These are phyloP conservation scores for Tetranychus truncatus DNA, from an alignment of 2,888 invertebrate genomes.

Conservation along the genomic window DNA sequence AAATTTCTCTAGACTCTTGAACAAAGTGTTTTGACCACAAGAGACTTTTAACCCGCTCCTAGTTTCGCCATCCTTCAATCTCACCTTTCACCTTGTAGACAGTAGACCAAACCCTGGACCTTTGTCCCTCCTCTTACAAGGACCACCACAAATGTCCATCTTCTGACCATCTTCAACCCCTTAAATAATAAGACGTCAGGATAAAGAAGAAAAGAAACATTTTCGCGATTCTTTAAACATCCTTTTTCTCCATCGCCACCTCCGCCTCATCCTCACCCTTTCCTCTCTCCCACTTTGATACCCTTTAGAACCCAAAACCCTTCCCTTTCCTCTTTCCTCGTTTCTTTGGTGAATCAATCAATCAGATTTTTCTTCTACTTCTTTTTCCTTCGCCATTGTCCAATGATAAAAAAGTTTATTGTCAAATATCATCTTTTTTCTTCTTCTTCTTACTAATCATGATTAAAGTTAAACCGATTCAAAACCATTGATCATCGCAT, in stretches of 20 bases:
- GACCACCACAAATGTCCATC: not conserved
- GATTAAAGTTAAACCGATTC: not conserved
- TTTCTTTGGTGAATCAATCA: not conserved
- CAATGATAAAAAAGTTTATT: too few relatives aligned
- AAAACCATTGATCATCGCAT: not conserved
- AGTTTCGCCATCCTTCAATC: not conserved
- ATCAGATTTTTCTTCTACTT: not conserved
- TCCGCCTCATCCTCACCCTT: not conserved
- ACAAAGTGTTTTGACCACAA: not conserved
- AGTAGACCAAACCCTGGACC: not conserved
- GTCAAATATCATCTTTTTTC: not conserved
- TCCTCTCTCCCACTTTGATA: not conserved
- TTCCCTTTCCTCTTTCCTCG: not conserved
- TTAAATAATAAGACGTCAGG: not conserved
- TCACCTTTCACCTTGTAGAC: not conserved
- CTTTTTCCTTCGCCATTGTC: not conserved
- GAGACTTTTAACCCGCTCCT: not conserved
- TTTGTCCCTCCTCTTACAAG: not conserved
- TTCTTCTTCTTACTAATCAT: not conserved
- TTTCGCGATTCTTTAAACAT: too few relatives aligned
- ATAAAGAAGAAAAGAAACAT: too few relatives aligned
- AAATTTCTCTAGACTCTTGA: not conserved
- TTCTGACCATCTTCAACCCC: not conserved
- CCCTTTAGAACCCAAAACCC: not conserved
- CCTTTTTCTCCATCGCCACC: not conserved